Evolutionary conservation across 2,113 vertebrate genomes (phyloP).

Genomic region (Brienomyrus brachyistius): DNA sequence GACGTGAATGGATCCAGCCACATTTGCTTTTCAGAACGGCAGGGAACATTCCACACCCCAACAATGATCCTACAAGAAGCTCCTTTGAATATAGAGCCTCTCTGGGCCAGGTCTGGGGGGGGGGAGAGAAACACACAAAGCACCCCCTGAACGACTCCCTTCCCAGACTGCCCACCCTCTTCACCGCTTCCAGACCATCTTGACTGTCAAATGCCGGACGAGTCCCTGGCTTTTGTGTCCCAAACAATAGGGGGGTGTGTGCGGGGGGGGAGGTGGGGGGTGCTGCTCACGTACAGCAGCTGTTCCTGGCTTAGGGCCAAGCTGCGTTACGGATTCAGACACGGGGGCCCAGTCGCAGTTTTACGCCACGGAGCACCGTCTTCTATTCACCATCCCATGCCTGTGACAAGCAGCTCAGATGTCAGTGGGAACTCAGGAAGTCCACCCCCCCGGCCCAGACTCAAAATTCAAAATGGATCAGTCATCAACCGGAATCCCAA

Average conservation of each 20-base stretch:
- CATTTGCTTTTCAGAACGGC: background rate
- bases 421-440: background rate
- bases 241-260: background rate
- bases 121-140: background rate
- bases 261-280: background rate
- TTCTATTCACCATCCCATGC: background rate
- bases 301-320: background rate
- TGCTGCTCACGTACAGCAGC: background rate
- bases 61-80: background rate
- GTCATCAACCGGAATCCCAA: background rate
- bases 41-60: background rate
- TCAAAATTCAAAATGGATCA: background rate
- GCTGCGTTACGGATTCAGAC: background rate
- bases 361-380: background rate
- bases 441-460: background rate
- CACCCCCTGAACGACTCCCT: too few relatives aligned
- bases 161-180: background rate
- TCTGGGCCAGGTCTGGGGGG: too few relatives aligned
- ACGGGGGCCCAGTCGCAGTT: background rate
- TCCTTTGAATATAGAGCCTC: background rate
- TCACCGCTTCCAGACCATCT: background rate
- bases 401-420: background rate
- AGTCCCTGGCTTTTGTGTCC: background rate
- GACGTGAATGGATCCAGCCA: background rate
- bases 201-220: background rate